Base-by-base conservation (phyloP, 2,797 vertebrate species). In the Danio choprae region DNA sequence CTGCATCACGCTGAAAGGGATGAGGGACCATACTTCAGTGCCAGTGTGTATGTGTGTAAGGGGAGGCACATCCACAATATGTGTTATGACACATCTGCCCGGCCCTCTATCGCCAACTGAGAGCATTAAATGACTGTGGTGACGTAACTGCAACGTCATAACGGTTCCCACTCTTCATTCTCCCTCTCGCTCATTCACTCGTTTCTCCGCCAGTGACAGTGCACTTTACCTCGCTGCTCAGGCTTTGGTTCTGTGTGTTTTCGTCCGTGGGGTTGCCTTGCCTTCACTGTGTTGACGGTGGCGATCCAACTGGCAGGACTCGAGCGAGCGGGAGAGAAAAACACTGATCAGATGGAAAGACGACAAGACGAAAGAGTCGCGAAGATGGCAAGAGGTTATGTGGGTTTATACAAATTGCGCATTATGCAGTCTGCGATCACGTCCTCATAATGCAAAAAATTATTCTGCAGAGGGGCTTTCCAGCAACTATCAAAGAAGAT, bases 241-340 rank as follows among this genome's bases (percentile, higher is more conserved):
- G 71, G 84, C 85, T 86, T 89, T 56, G 44, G 64, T 77, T 53
- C 77, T 69, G 77, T 56, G 77, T 55, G 87, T 83, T 88, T 91
- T 92, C 89, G 88, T 92, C 88, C 90, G 86, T 86, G 82, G 88
- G 86, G 89, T 88, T 87, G 87, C 88, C 84, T 86, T 89, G 74
- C 71, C 63, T 68, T 70, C 50, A 55, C 69, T 77, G 29, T 71
- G 84, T 87, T 87, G 86, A 87, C 82, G 70, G 75, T 72, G 77
- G 73, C 82, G 83, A 87, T 84, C 53, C 85, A 83, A 84, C 84
- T 84, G 85, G 81, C 77, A 80, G 87, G 46, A 80, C 82, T 84
- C 41, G 60, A 76, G 86, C 79, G 79, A 90, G 87, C 87, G 84
- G 56, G 80, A 74, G 63, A 81, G 80, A 76, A 40, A 76, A 13